Base-by-base conservation (phyloP, 2,888 invertebrate genomes). In the Drosophila stalkeri region DNA sequence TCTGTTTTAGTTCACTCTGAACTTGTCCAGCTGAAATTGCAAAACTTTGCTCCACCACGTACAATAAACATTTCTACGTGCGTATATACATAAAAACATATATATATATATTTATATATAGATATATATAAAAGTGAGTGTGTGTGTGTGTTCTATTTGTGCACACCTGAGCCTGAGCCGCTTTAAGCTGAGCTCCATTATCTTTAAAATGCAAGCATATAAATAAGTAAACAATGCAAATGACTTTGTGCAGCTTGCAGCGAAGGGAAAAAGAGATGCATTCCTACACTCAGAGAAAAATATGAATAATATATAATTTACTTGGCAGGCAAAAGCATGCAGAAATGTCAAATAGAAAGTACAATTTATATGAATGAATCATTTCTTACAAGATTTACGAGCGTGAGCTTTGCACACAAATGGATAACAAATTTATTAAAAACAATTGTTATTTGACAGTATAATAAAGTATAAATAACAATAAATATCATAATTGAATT, bases 1-100 rank as follows among this genome's bases (percentile, higher is more conserved):
- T 66, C 52, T 60, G 66, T 64, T 76, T 52, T 69, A 69, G 67
- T 71, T 76, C 54, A 27, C 60, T 35, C 46, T 55, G 41, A 82
- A 82, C 70, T 80, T 81, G 77, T 71, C 55, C 59, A 62, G 66
- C 65, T 60, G 56, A 71, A 81, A 77, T 74, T 83, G 81, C 78
- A 60, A 81, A 81, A 83, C 52, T 84, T 74, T 39, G 27, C 77
- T 61, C 39, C 63, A 44, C 44, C 63, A 64, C 57, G 56, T 75
- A 64, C 60, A 72, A 66, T 66, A 81, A 77, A 81, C 57, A 72
- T 77, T 46, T 20, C n/a, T 46, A n/a, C 46, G 20, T 43, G 18
- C 46, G 31, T 59, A 23, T 44, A n/a, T n/a, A n/a, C 43, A 27
- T 27, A 27, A 2, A 4, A 0, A 27, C 27, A 27, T 18, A 51